Percentiles rank a stretch among this genome's conserved stretches.
phyloP scores from a whole-genome alignment of 2,113 vertebrate species.

The Macrotus californicus region DNA sequence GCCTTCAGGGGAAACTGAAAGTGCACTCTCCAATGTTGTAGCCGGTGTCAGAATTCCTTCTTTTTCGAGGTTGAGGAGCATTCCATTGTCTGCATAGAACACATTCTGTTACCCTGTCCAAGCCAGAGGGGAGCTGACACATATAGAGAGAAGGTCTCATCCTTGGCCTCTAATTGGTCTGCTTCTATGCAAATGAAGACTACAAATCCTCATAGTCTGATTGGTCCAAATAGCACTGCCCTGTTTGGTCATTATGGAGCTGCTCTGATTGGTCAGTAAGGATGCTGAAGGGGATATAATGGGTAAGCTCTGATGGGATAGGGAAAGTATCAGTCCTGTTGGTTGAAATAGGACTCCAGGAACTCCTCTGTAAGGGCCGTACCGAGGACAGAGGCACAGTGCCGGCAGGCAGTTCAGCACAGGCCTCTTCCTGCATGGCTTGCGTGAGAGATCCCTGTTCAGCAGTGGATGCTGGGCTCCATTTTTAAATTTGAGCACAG shows the following conservation, averaged over 20 bases:
- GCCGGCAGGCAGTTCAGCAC: not conserved
- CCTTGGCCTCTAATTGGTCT: not conserved
- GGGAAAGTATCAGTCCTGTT: not conserved
- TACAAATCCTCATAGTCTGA: not conserved
- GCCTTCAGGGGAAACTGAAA: not conserved
- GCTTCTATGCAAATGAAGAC: not conserved
- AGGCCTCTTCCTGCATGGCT: not conserved
- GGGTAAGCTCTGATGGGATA: not conserved
- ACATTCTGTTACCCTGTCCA: not conserved
- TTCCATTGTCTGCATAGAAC: not conserved
- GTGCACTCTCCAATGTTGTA: not conserved
- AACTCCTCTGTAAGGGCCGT: too few species aligned
- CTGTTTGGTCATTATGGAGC: too few species aligned
- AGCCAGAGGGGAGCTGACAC: not conserved
- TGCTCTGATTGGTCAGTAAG: not conserved
- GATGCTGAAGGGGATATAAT: not conserved
- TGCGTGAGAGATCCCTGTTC: not conserved
- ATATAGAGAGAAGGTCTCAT: not conserved
- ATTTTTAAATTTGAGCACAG: not conserved
- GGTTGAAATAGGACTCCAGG: not conserved
- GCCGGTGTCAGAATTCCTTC: not conserved
- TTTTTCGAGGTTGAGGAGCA: not conserved
- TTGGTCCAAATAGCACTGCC: too few species aligned
- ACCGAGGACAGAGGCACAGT: not conserved
- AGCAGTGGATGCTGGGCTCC: too few species aligned